Base-by-base conservation (phyloP, 2,888 invertebrate species). In the Epiblema foenella region DNA sequence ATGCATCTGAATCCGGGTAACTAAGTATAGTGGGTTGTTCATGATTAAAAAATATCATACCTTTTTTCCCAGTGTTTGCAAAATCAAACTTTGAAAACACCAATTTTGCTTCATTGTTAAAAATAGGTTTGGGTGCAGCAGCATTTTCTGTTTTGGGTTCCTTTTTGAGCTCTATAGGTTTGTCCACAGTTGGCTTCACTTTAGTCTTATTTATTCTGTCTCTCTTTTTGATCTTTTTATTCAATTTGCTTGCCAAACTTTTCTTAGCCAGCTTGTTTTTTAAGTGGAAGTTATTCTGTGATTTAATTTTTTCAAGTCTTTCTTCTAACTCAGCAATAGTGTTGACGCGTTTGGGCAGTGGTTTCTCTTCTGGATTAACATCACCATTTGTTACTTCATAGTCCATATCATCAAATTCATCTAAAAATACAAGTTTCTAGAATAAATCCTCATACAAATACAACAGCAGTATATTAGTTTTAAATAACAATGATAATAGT, bases 1-100 rank as follows among this genome's bases (percentile, higher is more conserved):
- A n/a, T n/a, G n/a, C n/a, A n/a, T n/a, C 33, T n/a, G 46, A n/a
- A n/a, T 46, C 7, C n/a, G 8, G n/a, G 8, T 46, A n/a, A 1
- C n/a, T n/a, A n/a, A 2, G 7, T 7, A 46, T n/a, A 24, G 24
- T 24, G 24, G 8, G 5, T 46, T 33, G 24, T 33, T 33, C 5
- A n/a, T 46, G 46, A 46, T 46, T n/a, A 8, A 46, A 46, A n/a
- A 62, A n/a, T 1, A 46, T 57, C 76, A 89, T 83, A 87, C 96
- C 95, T 85, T 94, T 95, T 8, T 94, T 93, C 17, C 96, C 96
- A 74, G 95, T 93, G 79, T 95, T 95, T 29, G 96, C 95, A 89
- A 98, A 98, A 86, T 98, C 98, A 88, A 98, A 97, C 91, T 98
- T 98, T 7, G 98, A 98, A 84, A 97, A 98, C 0, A 98, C 97